phyloP scores from a whole-genome alignment of 2,888 invertebrate genomes.

The Oscheius sp. region DNA sequence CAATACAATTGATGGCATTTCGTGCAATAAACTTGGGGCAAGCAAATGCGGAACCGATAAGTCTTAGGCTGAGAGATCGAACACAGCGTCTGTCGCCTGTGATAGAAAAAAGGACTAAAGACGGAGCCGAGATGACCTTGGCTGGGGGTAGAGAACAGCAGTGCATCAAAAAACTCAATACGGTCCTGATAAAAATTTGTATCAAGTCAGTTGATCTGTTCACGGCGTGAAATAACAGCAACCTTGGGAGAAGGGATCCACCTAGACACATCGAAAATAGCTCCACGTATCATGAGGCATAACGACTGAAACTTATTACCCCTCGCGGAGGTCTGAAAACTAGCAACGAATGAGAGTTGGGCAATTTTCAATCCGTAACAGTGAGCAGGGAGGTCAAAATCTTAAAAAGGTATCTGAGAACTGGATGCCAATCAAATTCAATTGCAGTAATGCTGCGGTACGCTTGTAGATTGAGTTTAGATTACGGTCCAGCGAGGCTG shows the following conservation, averaged over 20 bases:
- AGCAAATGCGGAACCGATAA: neutral
- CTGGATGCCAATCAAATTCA: too few species aligned
- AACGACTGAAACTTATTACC: conserved; percentile 3
- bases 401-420: too few species aligned
- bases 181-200: conserved; percentile 1
- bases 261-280: neutral
- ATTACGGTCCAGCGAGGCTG: too few species aligned
- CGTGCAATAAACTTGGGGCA: conserved; percentile 17
- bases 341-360: too few species aligned
- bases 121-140: neutral
- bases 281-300: neutral
- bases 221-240: neutral
- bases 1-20: conserved; percentile 8
- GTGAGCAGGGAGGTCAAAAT: too few species aligned
- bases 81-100: neutral
- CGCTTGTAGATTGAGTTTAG: too few species aligned
- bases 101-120: conserved; percentile 7
- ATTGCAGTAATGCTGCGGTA: too few species aligned
- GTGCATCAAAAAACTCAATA: neutral
- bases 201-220: neutral
- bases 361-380: too few species aligned
- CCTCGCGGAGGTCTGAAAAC: neutral
- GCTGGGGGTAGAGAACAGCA: neutral
- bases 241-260: neutral
- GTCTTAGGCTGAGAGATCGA: neutral